These are phyloP conservation scores for Pagetopsis macropterus DNA, from an alignment of 2,797 vertebrate genomes.

Conservation along the genomic window DNA sequence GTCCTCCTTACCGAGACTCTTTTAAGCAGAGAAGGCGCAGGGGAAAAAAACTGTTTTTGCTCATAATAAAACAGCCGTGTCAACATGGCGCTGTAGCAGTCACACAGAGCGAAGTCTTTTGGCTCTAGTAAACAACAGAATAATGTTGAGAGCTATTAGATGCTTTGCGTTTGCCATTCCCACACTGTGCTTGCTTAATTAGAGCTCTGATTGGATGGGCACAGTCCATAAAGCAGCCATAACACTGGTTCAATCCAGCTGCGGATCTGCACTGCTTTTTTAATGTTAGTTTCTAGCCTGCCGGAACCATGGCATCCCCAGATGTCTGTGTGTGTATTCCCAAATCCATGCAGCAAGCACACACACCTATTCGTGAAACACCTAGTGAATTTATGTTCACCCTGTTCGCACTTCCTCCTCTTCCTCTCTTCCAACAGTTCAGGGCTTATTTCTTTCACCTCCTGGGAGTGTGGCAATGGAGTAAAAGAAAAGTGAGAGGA, in stretches of 20 bases:
- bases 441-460: slow-evolving; percentile 66
- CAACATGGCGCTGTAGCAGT: slow-evolving; percentile 64
- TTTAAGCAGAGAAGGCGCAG: slow-evolving; percentile 53
- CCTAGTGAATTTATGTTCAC: slow-evolving; percentile 62
- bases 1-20: slow-evolving; percentile 57
- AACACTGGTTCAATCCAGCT: slow-evolving; percentile 67
- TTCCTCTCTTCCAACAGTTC: slow-evolving; percentile 49
- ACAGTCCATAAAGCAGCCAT: slow-evolving; percentile 77
- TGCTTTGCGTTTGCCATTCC: slow-evolving; percentile 45
- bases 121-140: slow-evolving; percentile 70
- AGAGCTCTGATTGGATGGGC: slow-evolving; percentile 76
- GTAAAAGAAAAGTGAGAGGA: slow-evolving; percentile 65
- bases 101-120: slow-evolving; percentile 57
- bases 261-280: slow-evolving; percentile 56
- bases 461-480: slow-evolving; percentile 59
- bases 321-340: slow-evolving; percentile 66
- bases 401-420: slow-evolving; percentile 64
- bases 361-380: slow-evolving; percentile 45
- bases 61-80: slow-evolving; percentile 73
- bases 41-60: slow-evolving; percentile 60
- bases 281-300: slow-evolving; percentile 65
- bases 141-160: slow-evolving; percentile 52
- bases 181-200: slow-evolving; percentile 70
- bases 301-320: slow-evolving; percentile 63
- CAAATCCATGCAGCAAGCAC: slow-evolving; percentile 35